phyloP scores from a whole-genome alignment of 64 coral and sea anemone species.

The Astreopora myriophthalma region DNA sequence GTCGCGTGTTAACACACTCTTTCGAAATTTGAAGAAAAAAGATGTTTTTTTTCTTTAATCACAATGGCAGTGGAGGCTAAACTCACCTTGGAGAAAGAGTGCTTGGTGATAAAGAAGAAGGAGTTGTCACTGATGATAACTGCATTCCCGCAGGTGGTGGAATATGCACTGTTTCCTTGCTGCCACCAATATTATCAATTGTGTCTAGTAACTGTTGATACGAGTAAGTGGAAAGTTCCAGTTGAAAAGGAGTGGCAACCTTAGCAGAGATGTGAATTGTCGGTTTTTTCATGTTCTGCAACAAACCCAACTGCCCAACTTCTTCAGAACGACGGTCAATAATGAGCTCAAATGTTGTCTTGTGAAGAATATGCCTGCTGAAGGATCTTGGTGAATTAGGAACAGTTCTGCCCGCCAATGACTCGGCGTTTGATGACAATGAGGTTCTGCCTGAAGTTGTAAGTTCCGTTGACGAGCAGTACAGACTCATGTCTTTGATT shows the following conservation, averaged over 20 bases:
- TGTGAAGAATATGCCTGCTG: conserved; percentile 85
- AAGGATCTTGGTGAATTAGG: conserved; percentile 53
- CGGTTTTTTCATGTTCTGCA: conserved; percentile 60
- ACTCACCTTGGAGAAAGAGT: conserved; percentile 51
- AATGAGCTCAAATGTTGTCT: conserved; percentile 83
- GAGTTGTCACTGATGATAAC: background rate
- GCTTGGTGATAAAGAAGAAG: conserved; percentile 42
- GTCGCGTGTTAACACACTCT: no score
- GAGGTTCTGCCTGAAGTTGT: conserved; percentile 29
- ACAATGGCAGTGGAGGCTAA: no score
- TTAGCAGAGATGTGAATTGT: conserved; percentile 73
- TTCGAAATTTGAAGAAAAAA: no score
- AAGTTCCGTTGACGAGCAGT: conserved; percentile 54
- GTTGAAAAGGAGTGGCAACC: conserved; percentile 76
- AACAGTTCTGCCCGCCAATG: conserved; percentile 56
- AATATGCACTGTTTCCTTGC: conserved; percentile 8
- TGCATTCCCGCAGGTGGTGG: conserved; percentile 47
- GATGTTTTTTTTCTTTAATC: no score
- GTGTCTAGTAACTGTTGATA: conserved; percentile 86
- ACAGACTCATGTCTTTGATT: conserved; percentile 95
- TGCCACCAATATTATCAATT: conserved; percentile 79
- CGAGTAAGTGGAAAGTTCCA: conserved; percentile 88
- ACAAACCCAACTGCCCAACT: background rate
- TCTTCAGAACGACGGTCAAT: conserved; percentile 84
- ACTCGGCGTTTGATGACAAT: conserved; percentile 38